Evolutionary conservation across 2,797 vertebrate genomes (phyloP).

Genomic region (Eulemur coronatus): DNA sequence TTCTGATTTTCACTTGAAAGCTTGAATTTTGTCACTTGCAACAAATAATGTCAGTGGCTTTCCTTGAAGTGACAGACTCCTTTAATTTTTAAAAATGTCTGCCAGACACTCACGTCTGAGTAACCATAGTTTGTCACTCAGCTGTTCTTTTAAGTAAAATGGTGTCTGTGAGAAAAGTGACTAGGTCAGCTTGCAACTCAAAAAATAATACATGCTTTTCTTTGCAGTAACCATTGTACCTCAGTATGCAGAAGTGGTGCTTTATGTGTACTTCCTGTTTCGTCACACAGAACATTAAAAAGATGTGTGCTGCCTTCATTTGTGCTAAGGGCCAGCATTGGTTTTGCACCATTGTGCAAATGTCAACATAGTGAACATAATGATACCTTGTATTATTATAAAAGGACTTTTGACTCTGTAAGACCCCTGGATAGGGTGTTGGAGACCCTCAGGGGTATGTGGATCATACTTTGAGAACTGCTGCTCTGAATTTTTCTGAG

Average conservation of each 20-base stretch:
- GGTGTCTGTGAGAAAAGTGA: neutral
- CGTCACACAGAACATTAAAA: neutral
- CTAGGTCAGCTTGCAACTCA: neutral
- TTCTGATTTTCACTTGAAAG: constrained; percentile 13
- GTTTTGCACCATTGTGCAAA: neutral
- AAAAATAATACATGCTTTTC: accelerated
- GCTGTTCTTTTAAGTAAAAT: neutral
- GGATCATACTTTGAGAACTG: neutral
- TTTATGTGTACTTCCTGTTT: accelerated
- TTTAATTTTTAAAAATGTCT: neutral
- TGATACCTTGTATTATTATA: neutral
- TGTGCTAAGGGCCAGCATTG: neutral
- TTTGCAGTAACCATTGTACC: neutral
- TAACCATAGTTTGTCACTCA: neutral
- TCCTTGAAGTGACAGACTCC: neutral
- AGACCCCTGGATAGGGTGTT: neutral
- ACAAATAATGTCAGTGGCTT: neutral
- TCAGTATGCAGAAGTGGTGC: neutral
- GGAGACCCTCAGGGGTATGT: neutral
- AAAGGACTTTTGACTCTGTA: neutral
- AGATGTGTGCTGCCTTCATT: neutral
- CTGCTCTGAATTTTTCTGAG: neutral
- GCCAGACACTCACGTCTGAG: neutral
- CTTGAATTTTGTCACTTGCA: neutral
- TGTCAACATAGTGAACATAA: neutral